Base-by-base conservation (phyloP, 2,888 invertebrate genomes). In the Thecophora atra region DNA sequence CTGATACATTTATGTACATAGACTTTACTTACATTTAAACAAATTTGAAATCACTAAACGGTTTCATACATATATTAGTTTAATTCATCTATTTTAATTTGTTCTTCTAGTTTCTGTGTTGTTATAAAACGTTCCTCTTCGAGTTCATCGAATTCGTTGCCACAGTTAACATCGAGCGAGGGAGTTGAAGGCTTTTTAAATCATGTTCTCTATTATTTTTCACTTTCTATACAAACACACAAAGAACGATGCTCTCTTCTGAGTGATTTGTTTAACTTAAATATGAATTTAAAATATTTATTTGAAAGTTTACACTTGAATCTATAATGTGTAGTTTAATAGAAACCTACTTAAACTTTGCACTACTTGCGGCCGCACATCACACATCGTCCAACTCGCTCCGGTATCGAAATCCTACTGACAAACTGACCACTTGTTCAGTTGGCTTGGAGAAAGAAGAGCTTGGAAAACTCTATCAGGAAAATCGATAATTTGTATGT, bases 401-500 rank as follows among this genome's bases (percentile, higher is more conserved):
- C 62, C 69, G 60, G 15, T 47, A 69, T 5, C 44, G 13, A 44
- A 21, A 19, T 30, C 24, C 60, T 17, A 69, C 69, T 69, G 28
- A 11, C 17, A n/a, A n/a, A 15, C 28, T 58, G 13, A 15, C 3
- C 21, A 58, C 47, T 51, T 69, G 60, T 47, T 60, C 2, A 26
- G 30, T 44, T 60, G 42, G 58, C 47, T 44, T 47, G 51, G 15
- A 21, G 19, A 11, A 17, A 47, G 21, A 62, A 70, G 5, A 51
- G 28, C 52, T 63, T 63, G 51, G 26, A 62, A 63, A 63, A 60
- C 51, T 44, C 51, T 26, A 42, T 44, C 60, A 30, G 51, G 62
- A 70, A 70, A 70, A 70, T 70, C 70, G 63, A 70, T 70, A 70
- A 51, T 62, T 37, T 58, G 19, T 42, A 17, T 66, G 44, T n/a